Evolutionary conservation across 1,140 invertebrate genomes (phyloP).

Genomic region (Drosophila nannoptera): DNA sequence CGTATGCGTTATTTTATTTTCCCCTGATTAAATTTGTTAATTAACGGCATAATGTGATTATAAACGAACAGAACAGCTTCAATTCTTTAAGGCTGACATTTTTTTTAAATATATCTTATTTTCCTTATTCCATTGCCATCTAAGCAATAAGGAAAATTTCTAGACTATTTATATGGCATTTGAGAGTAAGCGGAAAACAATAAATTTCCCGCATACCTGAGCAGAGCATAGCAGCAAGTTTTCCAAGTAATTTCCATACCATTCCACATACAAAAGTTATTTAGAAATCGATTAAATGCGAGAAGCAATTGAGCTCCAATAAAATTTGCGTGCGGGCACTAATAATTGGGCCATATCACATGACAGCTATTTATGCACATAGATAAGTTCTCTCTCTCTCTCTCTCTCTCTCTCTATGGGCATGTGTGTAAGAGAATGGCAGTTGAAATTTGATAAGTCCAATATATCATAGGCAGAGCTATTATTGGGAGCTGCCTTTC

Average conservation of each 20-base stretch:
- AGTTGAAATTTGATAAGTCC: neutral
- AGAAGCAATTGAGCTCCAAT: neutral
- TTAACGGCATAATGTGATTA: conserved; percentile 12
- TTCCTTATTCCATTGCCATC: too few species aligned
- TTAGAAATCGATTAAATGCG: neutral
- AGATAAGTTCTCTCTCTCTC: too few species aligned
- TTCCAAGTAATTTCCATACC: neutral
- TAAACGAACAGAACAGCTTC: neutral
- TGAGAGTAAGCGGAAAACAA: neutral
- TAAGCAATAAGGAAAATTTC: neutral
- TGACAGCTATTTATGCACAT: neutral
- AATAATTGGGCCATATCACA: neutral
- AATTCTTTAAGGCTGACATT: neutral
- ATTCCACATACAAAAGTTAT: neutral
- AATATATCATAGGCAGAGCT: too few species aligned
- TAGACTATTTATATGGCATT: conserved; percentile 2
- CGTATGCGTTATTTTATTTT: conserved; percentile 19
- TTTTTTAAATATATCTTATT: neutral
- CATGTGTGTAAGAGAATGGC: neutral
- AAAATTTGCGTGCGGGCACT: neutral
- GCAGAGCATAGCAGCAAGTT: neutral
- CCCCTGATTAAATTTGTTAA: conserved; percentile 26
- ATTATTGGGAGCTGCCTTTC: too few species aligned
- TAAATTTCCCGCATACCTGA: conserved; percentile 9
- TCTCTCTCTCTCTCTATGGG: too few species aligned